Base-by-base conservation (phyloP, 2,113 vertebrate species). In the Sialia sialis region DNA sequence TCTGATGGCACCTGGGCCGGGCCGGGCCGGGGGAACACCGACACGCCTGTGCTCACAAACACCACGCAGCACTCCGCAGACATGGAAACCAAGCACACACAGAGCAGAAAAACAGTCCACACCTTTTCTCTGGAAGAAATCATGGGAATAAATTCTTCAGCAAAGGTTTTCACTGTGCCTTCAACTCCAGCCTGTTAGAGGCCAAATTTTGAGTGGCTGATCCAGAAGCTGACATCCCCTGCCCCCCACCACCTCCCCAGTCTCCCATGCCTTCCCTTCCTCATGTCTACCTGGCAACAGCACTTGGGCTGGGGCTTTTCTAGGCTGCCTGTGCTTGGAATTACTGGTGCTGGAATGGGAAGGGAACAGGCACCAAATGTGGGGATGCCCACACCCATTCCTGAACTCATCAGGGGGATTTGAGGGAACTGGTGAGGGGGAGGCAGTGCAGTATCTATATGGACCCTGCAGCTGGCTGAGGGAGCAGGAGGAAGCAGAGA, bases 81-180 rank as follows among this genome's bases (percentile, higher is more conserved):
- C n/a, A 39, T 2, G 23, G 81, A 48, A 75, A 82, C 58, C 56
- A 25, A 68, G 54, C 58, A 30, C 52, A 27, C 73, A 20, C 34
- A n/a, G 0, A 22, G 38, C 12, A 34, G 4, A 70, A 80, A 84
- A 69, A 10, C 59, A 66, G 32, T 44, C 58, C 74, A 62, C 87
- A 86, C 55, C 68, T 95, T 59, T 66, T 75, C 34, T 68, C 84
- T 43, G 82, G 90, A 64, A 79, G 82, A 56, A 87, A 73, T 17
- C 38, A 52, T 26, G n/a, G 62, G 17, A 60, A 49, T 43, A 34
- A 44, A 72, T 32, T 55, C 76, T 73, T 73, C 74, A 58, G 67
- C 54, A 38, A 68, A 68, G 16, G 43, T 62, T 73, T 63, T 60
- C 8, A 1, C n/a, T 1, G 2, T 2, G 1, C 73, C 60, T 77